These are phyloP conservation scores for Acleris emargana DNA, from an alignment of 2,888 invertebrate species.

Conservation along the genomic window DNA sequence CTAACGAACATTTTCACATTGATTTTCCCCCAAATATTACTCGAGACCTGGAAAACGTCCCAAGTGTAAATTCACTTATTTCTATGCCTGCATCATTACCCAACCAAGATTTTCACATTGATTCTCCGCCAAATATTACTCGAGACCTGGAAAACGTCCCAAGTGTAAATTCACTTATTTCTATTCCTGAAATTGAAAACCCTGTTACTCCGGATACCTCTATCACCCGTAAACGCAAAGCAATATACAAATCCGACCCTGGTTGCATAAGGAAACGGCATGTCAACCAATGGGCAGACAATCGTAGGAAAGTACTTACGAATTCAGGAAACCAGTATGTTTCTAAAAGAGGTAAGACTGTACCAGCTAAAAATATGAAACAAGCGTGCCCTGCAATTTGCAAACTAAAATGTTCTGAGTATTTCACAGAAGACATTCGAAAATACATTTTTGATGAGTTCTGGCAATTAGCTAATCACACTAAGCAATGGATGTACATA, in stretches of 20 bases:
- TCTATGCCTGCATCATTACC: too few species aligned
- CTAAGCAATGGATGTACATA: background rate
- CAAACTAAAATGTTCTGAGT: background rate
- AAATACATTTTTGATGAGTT: background rate
- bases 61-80: background rate
- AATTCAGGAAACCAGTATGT: too few species aligned
- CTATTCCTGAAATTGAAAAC: background rate
- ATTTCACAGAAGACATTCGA: background rate
- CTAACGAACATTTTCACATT: background rate
- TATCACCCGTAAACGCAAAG: conserved; percentile 6
- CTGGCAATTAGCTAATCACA: background rate
- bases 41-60: background rate
- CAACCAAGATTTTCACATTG: too few species aligned
- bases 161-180: background rate
- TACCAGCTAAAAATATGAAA: background rate
- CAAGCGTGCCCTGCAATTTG: background rate
- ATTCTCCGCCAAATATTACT: too few species aligned
- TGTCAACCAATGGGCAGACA: too few species aligned
- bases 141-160: too few species aligned
- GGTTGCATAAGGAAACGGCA: too few species aligned
- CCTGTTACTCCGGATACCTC: background rate
- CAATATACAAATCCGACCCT: background rate
- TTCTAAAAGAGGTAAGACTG: background rate
- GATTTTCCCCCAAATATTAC: background rate
- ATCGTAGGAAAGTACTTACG: too few species aligned